Evolutionary conservation across 2,888 invertebrate genomes (phyloP), one percentile per base, ranked within the genome.

Genomic region (Tromatobia lineatoria): DNA sequence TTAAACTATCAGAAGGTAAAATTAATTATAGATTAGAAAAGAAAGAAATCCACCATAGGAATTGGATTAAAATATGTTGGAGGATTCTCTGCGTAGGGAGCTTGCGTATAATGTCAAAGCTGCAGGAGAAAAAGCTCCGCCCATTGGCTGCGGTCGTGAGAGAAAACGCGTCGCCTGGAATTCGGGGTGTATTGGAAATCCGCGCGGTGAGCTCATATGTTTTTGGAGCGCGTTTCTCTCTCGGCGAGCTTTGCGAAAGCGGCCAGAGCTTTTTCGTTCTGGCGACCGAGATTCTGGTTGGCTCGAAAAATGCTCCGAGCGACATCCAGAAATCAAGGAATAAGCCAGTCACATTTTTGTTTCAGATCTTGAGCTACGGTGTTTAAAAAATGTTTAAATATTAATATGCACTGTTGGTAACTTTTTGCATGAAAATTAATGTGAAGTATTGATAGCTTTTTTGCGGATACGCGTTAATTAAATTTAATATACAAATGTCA

Each of bases 61-160:
- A 50, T 50, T 8, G 50, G 6, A 50, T n/a, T 8, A 0, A 8
- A 50, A 50, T 18, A 18, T n/a, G 7, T 18, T n/a, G n/a, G n/a
- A n/a, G n/a, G n/a, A n/a, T n/a, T n/a, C n/a, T n/a, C n/a, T n/a
- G n/a, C n/a, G n/a, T n/a, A n/a, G n/a, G 6, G 23, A 74, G 74
- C 61, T 74, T 61, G 61, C 47, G 59, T 47, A 61, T 42, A 45
- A 45, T 45, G 45, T 61, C 34, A 29, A 29, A 45, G 73, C 18
- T 18, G 73, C 29, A 71, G 54, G 45, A 45, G 59, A 59, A 73
- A 73, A 18, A 74, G 47, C 47, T 23, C 38, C 38, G 20, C n/a
- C 10, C 47, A 64, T 75, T 75, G 75, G 75, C 34, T 34, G 52
- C 20, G 13, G n/a, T 50, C 23, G 45, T 13, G 45, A 66, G 64